A percentile compares a stretch with the other conserved stretches of the same genome.
phyloP scores from a whole-genome alignment of 2,797 vertebrate species.

The Aplochiton taeniatus region DNA sequence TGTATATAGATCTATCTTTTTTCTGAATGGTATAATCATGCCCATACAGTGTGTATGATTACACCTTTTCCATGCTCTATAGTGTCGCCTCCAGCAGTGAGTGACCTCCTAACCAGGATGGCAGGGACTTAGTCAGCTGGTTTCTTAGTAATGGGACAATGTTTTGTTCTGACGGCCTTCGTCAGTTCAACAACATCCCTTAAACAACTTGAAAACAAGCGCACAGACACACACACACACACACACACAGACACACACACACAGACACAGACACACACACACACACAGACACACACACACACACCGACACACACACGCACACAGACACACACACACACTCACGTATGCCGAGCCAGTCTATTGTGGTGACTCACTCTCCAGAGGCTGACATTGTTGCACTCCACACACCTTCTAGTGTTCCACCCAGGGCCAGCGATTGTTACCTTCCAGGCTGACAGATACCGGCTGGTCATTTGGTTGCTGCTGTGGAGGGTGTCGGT shows the following conservation, averaged over 20 bases:
- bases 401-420: constrained; percentile 66
- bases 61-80: too few species aligned
- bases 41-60: too few species aligned
- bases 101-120: too few species aligned
- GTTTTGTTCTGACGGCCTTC: constrained; percentile 6
- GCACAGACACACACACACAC: neutral
- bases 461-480: constrained; percentile 52
- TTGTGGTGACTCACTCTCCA: constrained; percentile 69
- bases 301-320: constrained; percentile 5
- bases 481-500: constrained; percentile 43
- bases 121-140: too few species aligned
- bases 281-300: neutral
- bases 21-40: too few species aligned
- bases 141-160: neutral
- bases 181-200: constrained; percentile 29
- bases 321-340: neutral
- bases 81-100: too few species aligned
- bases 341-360: constrained; percentile 36
- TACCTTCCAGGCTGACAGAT: constrained; percentile 58
- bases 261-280: constrained; percentile 5
- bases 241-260: constrained; percentile 9
- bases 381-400: constrained; percentile 70
- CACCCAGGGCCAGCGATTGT: constrained; percentile 61
- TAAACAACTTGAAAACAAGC: constrained; percentile 1
- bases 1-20: too few species aligned